phyloP scores from a whole-genome alignment of 2,113 vertebrate species.

The Hyla sarda region DNA sequence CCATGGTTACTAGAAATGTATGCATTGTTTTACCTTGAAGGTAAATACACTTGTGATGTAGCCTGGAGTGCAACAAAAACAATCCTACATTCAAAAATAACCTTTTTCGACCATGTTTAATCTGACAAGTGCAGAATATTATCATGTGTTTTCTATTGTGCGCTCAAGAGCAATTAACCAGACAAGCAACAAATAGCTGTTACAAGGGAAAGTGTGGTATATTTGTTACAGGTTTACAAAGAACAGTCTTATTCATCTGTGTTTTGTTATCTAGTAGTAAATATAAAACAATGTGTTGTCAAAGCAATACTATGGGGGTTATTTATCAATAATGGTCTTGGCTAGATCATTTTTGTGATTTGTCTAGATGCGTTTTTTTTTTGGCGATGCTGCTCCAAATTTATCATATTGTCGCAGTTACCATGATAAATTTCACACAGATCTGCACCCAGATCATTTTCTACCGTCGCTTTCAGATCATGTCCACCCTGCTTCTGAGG shows the following conservation, averaged over 20 bases:
- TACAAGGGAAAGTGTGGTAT: neutral
- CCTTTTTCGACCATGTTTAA: neutral
- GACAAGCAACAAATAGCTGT: neutral
- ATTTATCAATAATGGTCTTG: too few relatives aligned
- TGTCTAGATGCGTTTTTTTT: too few relatives aligned
- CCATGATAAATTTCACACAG: too few relatives aligned
- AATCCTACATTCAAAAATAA: conserved; percentile 43
- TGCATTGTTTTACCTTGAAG: conserved; percentile 61
- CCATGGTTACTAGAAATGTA: conserved; percentile 63
- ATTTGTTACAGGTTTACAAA: neutral
- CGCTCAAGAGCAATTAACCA: neutral
- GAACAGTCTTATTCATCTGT: neutral
- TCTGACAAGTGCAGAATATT: neutral
- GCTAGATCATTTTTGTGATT: too few relatives aligned
- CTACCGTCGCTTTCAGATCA: too few relatives aligned
- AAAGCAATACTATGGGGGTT: neutral
- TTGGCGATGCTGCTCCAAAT: too few relatives aligned
- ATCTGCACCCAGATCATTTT: too few relatives aligned
- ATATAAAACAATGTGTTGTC: neutral
- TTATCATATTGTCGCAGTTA: too few relatives aligned
- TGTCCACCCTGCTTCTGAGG: too few relatives aligned
- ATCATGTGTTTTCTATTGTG: neutral
- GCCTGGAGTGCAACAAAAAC: conserved; percentile 53
- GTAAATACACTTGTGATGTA: conserved; percentile 59
- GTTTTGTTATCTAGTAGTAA: neutral